Percentiles rank a stretch among this genome's conserved stretches.
These are phyloP conservation scores for Lochmaea capreae DNA, from an alignment of 2,888 invertebrate genomes.

Conservation along the genomic window DNA sequence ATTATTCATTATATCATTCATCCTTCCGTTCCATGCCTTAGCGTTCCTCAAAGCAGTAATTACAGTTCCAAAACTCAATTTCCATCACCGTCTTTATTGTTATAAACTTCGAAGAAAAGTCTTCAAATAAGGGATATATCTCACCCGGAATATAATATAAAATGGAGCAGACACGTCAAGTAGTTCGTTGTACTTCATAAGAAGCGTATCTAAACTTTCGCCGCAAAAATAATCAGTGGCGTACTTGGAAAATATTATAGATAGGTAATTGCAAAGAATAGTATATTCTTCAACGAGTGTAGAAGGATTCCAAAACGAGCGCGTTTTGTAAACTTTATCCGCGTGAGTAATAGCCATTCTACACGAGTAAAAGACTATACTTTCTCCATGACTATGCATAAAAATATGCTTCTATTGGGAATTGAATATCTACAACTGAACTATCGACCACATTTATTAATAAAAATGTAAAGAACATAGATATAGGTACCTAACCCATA, in stretches of 20 bases:
- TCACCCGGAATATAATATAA: neutral
- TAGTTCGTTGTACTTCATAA: neutral
- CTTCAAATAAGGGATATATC: neutral
- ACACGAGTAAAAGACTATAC: too few relatives aligned
- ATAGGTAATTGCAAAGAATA: too few relatives aligned
- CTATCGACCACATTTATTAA: too few relatives aligned
- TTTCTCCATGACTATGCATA: too few relatives aligned
- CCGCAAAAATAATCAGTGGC: neutral
- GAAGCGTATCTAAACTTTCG: slow-evolving; percentile 3
- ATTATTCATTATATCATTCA: neutral
- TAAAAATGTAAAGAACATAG: too few relatives aligned
- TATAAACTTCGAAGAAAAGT: neutral
- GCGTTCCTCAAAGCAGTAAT: neutral
- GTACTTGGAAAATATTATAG: neutral
- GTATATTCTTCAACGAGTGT: too few relatives aligned
- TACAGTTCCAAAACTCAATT: slow-evolving; percentile 7
- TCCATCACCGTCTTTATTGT: neutral
- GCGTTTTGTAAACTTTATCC: too few relatives aligned
- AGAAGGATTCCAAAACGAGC: too few relatives aligned
- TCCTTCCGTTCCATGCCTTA: neutral
- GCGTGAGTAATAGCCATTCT: too few relatives aligned
- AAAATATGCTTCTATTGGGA: too few relatives aligned
- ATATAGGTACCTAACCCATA: too few relatives aligned
- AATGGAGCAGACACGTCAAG: neutral
- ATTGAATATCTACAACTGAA: too few relatives aligned